Evolutionary conservation across 1,140 invertebrate species (phyloP).

Genomic region (Drosophila ananassae): DNA sequence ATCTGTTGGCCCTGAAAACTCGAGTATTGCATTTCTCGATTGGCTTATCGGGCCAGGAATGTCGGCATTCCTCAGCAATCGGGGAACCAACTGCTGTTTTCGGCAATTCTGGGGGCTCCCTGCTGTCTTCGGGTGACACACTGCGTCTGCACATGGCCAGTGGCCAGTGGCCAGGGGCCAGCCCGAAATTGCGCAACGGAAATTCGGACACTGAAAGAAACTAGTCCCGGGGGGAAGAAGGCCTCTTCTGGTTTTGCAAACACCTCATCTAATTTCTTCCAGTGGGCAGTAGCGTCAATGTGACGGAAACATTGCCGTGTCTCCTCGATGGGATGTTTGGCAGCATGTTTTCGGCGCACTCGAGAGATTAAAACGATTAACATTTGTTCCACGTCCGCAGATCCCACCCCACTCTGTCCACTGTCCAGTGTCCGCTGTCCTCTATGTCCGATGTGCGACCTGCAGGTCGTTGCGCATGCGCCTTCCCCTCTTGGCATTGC

Average conservation of each 20-base stretch:
- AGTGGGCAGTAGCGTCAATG: constrained; percentile 56
- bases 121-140: constrained; percentile 43
- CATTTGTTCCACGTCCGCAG: constrained; percentile 73
- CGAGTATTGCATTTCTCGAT: constrained; percentile 36
- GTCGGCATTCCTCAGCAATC: constrained; percentile 58
- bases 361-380: constrained; percentile 81
- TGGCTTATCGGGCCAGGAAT: constrained; percentile 49
- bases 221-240: background rate
- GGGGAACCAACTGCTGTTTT: constrained; percentile 49
- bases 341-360: constrained; percentile 78
- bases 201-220: constrained; percentile 12
- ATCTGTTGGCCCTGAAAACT: constrained; percentile 50
- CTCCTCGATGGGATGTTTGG: constrained; percentile 49
- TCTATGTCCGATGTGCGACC: constrained; percentile 23
- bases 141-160: constrained; percentile 38
- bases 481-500: constrained; percentile 26
- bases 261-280: background rate
- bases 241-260: background rate
- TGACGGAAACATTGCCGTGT: constrained; percentile 71
- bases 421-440: constrained; percentile 13
- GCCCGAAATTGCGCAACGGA: constrained; percentile 66
- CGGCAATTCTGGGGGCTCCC: constrained; percentile 29
- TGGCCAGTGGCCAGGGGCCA: constrained; percentile 23
- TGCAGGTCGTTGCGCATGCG: constrained; percentile 76
- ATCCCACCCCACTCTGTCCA: constrained; percentile 19